These are phyloP conservation scores for Harpagoxenus sublaevis DNA, from an alignment of 2,888 invertebrate species.

Conservation along the genomic window DNA sequence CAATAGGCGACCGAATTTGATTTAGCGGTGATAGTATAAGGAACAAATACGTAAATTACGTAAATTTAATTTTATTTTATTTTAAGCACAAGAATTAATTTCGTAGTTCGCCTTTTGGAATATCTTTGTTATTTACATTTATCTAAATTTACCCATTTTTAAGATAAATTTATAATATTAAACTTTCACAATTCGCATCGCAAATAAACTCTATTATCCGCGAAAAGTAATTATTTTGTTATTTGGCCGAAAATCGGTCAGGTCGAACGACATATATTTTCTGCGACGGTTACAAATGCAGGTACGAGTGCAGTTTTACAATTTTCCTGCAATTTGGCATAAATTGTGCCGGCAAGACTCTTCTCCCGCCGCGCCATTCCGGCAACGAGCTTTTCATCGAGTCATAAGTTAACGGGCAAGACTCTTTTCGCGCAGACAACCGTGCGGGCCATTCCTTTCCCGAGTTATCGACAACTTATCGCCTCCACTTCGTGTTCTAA, in stretches of 20 bases:
- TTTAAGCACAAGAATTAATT: background rate
- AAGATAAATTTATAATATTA: background rate
- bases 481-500: slow-evolving; percentile 58
- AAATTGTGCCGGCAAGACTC: slow-evolving; percentile 22
- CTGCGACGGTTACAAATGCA: background rate
- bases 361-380: slow-evolving; percentile 1
- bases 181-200: background rate
- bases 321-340: slow-evolving; percentile 53
- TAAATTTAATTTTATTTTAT: background rate
- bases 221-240: background rate
- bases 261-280: background rate
- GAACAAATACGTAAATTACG: background rate
- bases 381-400: slow-evolving; percentile 85
- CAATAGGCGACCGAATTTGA: background rate
- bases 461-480: slow-evolving; percentile 72
- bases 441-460: slow-evolving; percentile 37
- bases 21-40: background rate
- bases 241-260: background rate
- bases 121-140: background rate
- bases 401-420: slow-evolving; percentile 82
- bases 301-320: slow-evolving; percentile 29
- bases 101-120: background rate
- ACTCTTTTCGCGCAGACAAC: slow-evolving; percentile 40
- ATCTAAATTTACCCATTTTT: background rate
- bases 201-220: background rate